Evolutionary conservation across 2,888 invertebrate species (phyloP).

Genomic region (Metellina segmentata): DNA sequence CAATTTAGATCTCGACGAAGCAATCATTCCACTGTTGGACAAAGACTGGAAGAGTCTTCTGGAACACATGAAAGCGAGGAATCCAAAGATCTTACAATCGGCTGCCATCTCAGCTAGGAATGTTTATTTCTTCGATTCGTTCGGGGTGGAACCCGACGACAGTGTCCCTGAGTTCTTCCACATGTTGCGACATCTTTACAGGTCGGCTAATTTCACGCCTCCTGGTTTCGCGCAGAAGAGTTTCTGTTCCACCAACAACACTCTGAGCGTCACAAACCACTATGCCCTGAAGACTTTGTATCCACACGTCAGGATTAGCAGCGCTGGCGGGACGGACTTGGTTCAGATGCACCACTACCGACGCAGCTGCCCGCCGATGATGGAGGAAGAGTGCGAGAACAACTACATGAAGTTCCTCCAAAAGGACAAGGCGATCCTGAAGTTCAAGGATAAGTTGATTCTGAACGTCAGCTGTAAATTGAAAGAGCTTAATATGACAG

Average conservation of each 20-base stretch:
- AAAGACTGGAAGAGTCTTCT: constrained; percentile 88
- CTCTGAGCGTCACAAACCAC: constrained; percentile 88
- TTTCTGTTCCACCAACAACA: constrained; percentile 85
- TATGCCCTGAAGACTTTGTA: constrained; percentile 86
- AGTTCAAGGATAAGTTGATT: constrained; percentile 58
- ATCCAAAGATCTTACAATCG: constrained; percentile 80
- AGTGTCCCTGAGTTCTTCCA: constrained; percentile 80
- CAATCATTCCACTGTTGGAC: constrained; percentile 87
- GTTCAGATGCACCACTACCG: constrained; percentile 87
- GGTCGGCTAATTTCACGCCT: constrained; percentile 85
- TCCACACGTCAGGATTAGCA: constrained; percentile 83
- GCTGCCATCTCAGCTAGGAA: constrained; percentile 84
- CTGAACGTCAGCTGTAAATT: neutral
- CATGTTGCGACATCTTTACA: constrained; percentile 83
- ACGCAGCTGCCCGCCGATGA: constrained; percentile 80
- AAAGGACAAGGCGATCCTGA: constrained; percentile 73
- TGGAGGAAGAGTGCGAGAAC: constrained; percentile 76
- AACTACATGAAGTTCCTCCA: constrained; percentile 75
- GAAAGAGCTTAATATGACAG: constrained; percentile 9
- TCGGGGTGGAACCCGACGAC: constrained; percentile 3
- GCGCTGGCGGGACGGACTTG: constrained; percentile 84
- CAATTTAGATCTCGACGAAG: constrained; percentile 95
- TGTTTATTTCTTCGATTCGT: constrained; percentile 85
- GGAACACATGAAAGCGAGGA: constrained; percentile 83
- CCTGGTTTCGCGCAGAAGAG: constrained; percentile 87